These are phyloP conservation scores for Apodemia hepburni DNA, from an alignment of 2,888 invertebrate genomes.

Conservation along the genomic window DNA sequence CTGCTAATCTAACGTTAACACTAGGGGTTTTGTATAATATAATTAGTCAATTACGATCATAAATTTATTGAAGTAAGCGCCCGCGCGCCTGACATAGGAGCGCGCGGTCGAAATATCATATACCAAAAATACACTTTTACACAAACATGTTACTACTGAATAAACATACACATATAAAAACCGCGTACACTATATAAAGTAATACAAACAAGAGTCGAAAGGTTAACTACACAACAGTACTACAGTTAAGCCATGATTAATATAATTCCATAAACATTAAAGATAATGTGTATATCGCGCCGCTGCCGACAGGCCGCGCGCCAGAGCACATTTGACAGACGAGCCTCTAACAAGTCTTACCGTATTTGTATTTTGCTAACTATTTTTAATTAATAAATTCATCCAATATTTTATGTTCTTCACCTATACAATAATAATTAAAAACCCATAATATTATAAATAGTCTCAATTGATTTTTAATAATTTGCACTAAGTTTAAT, in stretches of 20 bases:
- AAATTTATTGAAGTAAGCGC: constrained; percentile 60
- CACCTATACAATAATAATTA: constrained; percentile 79
- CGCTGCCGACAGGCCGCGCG: constrained; percentile 27
- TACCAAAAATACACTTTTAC: constrained; percentile 76
- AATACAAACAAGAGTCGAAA: constrained; percentile 77
- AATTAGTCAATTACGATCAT: constrained; percentile 82
- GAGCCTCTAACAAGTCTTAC: constrained; percentile 76
- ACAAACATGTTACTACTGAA: constrained; percentile 76
- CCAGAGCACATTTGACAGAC: constrained; percentile 65
- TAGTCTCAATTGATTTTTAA: constrained; percentile 76
- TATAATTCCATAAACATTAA: constrained; percentile 73
- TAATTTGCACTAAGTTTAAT: constrained; percentile 80
- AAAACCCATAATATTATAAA: constrained; percentile 71
- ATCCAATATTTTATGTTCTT: constrained; percentile 77
- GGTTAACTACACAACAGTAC: constrained; percentile 77
- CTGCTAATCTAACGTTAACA: constrained; percentile 70
- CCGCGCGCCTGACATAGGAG: constrained; percentile 39
- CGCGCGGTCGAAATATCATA: constrained; percentile 43
- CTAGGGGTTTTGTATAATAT: constrained; percentile 75
- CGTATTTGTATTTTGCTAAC: constrained; percentile 80
- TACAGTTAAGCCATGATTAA: constrained; percentile 78
- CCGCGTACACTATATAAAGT: constrained; percentile 77
- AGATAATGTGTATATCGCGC: constrained; percentile 64
- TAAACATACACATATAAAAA: constrained; percentile 80
- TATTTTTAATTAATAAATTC: constrained; percentile 81